A percentile compares a stretch with the other conserved stretches of the same genome.
phyloP scores from a whole-genome alignment of 1,140 invertebrate species.

The Achatina immaculata region DNA sequence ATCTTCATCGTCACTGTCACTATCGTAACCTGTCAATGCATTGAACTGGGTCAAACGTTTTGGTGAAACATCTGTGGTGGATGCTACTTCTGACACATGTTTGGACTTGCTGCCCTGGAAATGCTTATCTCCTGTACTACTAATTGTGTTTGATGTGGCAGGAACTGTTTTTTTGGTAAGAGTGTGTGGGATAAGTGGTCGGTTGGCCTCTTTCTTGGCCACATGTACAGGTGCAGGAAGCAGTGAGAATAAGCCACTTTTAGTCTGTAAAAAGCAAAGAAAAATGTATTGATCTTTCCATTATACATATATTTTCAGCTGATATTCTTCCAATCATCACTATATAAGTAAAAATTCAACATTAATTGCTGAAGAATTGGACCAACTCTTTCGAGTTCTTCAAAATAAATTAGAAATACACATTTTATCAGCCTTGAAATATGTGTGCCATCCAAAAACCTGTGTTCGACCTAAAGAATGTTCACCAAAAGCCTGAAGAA shows the following conservation, averaged over 20 bases:
- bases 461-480: no score
- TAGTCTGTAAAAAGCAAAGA: slow-evolving; percentile 25
- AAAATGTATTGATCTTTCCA: no score
- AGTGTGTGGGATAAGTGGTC: slow-evolving; percentile 55
- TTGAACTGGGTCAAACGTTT: slow-evolving; percentile 40
- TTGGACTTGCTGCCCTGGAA: neutral
- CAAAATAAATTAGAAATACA: no score
- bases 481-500: no score
- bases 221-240: slow-evolving; percentile 55
- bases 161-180: slow-evolving; percentile 46
- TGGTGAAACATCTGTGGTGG: slow-evolving; percentile 17
- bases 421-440: no score
- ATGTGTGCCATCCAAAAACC: no score
- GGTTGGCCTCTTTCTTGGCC: slow-evolving; percentile 53
- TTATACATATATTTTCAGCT: no score
- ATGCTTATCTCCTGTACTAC: neutral
- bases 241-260: slow-evolving; percentile 51
- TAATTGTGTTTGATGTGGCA: neutral
- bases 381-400: no score
- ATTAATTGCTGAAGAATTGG: no score
- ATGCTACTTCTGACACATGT: neutral
- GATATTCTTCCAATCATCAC: no score
- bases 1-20: slow-evolving; percentile 57
- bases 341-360: no score
- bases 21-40: slow-evolving; percentile 48